Percentiles rank a stretch among this genome's conserved stretches.
Evolutionary conservation across 2,113 vertebrate genomes (phyloP).

Genomic region (Emydocephalus ijimae): DNA sequence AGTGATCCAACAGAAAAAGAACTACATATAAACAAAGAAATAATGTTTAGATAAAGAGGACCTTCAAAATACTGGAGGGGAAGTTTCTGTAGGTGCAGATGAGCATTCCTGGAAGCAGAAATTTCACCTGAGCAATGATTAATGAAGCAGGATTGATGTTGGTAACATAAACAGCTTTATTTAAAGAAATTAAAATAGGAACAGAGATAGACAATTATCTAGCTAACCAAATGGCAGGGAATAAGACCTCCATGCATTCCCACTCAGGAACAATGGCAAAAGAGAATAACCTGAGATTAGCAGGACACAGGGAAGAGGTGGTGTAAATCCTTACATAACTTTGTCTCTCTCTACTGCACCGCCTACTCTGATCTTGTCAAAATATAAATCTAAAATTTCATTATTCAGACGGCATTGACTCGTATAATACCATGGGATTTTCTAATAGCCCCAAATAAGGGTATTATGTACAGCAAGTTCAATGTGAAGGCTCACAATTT

Average conservation of each 20-base stretch:
- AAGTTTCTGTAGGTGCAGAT: not conserved
- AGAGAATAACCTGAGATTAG: not conserved
- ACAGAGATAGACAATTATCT: not conserved
- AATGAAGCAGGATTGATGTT: not conserved
- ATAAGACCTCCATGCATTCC: not conserved
- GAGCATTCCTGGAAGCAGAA: not conserved
- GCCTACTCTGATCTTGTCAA: not conserved
- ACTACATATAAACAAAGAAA: not conserved
- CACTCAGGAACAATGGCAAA: not conserved
- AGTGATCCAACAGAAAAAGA: not conserved
- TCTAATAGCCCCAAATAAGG: not conserved
- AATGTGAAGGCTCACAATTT: not conserved
- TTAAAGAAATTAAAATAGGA: not conserved
- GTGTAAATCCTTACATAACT: not conserved
- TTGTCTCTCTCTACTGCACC: not conserved
- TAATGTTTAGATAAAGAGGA: not conserved
- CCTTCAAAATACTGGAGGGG: not conserved
- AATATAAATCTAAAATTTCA: not conserved
- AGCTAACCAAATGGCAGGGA: not conserved
- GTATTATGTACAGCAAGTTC: not conserved
- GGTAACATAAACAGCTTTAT: not conserved
- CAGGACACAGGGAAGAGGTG: not conserved
- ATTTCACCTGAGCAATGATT: not conserved
- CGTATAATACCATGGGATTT: not conserved
- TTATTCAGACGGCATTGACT: not conserved